Evolutionary conservation across 2,113 vertebrate genomes (phyloP).

Genomic region (Onychorhynchus coronatus): DNA sequence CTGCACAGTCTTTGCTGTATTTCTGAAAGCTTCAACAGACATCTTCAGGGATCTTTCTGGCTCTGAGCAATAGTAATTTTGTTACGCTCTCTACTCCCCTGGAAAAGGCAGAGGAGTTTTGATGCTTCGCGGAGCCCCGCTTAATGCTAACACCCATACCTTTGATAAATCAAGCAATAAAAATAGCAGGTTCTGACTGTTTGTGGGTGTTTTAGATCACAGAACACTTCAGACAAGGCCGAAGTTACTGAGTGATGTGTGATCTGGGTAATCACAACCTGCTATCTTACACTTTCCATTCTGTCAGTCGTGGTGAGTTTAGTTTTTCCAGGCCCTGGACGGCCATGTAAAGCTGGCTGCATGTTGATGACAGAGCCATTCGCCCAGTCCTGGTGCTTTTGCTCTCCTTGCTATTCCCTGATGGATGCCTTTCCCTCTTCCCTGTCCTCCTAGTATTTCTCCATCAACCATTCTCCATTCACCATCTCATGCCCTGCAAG

Average conservation of each 20-base stretch:
- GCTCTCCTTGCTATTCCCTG: fast-evolving
- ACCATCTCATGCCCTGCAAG: not conserved
- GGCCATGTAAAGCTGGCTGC: not conserved
- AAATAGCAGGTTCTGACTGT: not conserved
- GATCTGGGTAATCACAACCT: not conserved
- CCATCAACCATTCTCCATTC: not conserved
- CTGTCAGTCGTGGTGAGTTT: not conserved
- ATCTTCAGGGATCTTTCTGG: not conserved
- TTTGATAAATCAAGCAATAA: not conserved
- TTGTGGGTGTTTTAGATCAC: not conserved
- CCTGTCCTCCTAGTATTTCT: not conserved
- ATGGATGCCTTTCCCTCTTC: not conserved
- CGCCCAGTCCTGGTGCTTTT: not conserved
- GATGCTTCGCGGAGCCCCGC: not conserved
- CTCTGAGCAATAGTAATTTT: not conserved
- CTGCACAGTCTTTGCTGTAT: not conserved
- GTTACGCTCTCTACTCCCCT: not conserved
- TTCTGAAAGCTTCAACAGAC: not conserved
- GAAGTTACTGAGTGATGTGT: not conserved
- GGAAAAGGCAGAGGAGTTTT: not conserved
- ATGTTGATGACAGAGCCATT: not conserved
- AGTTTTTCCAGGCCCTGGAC: not conserved
- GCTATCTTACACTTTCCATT: not conserved
- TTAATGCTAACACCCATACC: not conserved
- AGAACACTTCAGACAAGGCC: not conserved